A percentile compares a stretch with the other conserved stretches of the same genome.
phyloP scores from a whole-genome alignment of 1,140 invertebrate genomes.

The Ericerus pela region DNA sequence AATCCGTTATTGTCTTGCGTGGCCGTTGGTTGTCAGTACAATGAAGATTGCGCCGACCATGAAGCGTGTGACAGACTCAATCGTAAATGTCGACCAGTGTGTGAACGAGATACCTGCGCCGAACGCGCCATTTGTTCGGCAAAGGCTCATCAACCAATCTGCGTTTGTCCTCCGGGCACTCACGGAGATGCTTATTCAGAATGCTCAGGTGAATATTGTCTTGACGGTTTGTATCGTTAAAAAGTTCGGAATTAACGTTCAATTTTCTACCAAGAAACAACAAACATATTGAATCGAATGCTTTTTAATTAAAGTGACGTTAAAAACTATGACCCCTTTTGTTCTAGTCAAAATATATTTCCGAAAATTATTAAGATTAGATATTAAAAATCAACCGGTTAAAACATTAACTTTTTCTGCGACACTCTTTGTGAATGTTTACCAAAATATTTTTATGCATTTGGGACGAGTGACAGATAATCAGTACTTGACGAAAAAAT shows the following conservation, averaged over 20 bases:
- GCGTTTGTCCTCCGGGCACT: conserved; percentile 54
- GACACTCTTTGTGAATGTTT: too few relatives aligned
- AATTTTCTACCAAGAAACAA: too few relatives aligned
- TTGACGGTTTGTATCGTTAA: neutral
- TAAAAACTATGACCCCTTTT: too few relatives aligned
- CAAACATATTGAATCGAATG: neutral
- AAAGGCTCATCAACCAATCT: conserved; percentile 58
- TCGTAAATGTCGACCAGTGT: conserved; percentile 65
- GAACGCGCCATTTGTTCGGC: conserved; percentile 55
- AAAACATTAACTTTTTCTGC: too few relatives aligned
- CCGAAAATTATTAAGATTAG: too few relatives aligned
- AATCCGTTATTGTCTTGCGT: conserved; percentile 66
- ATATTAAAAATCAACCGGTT: too few relatives aligned
- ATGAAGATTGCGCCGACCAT: conserved; percentile 73
- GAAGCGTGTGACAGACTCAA: conserved; percentile 74
- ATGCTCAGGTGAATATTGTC: conserved; percentile 38
- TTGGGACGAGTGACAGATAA: too few relatives aligned
- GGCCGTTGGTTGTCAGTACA: conserved; percentile 66
- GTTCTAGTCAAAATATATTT: too few relatives aligned
- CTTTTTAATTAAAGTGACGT: too few relatives aligned
- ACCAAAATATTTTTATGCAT: too few relatives aligned
- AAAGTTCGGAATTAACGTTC: too few relatives aligned
- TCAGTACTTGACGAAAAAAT: too few relatives aligned
- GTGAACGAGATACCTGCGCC: conserved; percentile 59
- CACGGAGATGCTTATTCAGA: conserved; percentile 63